These are phyloP conservation scores for Sympetrum striolatum DNA, from an alignment of 2,888 invertebrate species.

Conservation along the genomic window DNA sequence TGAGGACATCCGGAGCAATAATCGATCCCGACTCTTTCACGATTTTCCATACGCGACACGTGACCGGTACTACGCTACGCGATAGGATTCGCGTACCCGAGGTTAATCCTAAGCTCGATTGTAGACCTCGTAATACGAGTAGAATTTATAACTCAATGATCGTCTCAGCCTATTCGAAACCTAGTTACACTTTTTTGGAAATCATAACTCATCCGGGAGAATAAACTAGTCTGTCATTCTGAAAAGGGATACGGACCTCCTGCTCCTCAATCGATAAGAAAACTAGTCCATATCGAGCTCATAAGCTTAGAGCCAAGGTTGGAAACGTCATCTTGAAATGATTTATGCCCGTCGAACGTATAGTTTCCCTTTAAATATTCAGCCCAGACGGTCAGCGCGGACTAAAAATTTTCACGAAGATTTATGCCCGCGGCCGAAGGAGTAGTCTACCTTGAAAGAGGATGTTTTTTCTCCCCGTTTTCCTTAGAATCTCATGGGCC, in stretches of 20 bases:
- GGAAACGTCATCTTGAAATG: conserved; percentile 30
- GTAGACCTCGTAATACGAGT: too few species aligned
- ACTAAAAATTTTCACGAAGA: conserved; percentile 5
- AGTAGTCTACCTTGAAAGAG: neutral
- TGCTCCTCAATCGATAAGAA: neutral
- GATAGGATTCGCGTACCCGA: too few species aligned
- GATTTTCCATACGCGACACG: too few species aligned
- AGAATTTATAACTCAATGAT: too few species aligned
- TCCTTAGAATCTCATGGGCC: neutral
- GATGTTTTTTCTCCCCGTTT: neutral
- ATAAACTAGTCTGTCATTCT: neutral
- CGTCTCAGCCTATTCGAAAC: too few species aligned
- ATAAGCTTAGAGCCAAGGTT: conserved; percentile 1
- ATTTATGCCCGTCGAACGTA: conserved; percentile 7
- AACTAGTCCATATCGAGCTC: neutral
- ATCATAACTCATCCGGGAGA: neutral
- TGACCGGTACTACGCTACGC: too few species aligned
- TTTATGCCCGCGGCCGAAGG: neutral
- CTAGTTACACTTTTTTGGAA: neutral
- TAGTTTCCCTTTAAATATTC: conserved; percentile 23
- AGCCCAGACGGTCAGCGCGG: neutral
- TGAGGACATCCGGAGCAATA: too few species aligned
- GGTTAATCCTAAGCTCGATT: too few species aligned
- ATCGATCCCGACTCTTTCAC: too few species aligned
- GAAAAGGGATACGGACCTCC: neutral